Percentiles rank a stretch among this genome's conserved stretches.
Conservation (phyloP, 2,113 vertebrate genomes). For the Coreoperca whiteheadi region DNA sequence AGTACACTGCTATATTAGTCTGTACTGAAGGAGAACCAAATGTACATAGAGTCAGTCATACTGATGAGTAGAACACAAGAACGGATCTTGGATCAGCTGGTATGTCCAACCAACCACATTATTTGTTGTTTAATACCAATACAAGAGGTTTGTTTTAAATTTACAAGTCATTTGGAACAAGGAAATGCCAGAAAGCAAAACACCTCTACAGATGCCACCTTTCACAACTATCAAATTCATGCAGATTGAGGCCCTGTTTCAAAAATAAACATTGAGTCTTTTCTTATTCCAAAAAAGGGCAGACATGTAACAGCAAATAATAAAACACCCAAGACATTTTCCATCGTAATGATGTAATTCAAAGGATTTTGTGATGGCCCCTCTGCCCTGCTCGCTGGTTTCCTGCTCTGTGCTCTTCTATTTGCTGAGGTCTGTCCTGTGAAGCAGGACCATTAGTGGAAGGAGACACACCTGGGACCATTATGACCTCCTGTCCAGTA, state of each 20-base stretch:
- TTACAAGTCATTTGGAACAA: not conserved
- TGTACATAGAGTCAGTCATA: not conserved
- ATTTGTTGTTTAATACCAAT: not conserved
- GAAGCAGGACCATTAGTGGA: slow-evolving; percentile 41
- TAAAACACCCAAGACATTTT: slow-evolving; percentile 14
- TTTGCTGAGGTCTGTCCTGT: slow-evolving; percentile 22
- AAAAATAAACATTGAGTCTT: not conserved
- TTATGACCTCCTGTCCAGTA: slow-evolving; percentile 31
- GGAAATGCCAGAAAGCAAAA: not conserved
- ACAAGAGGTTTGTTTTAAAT: not conserved
- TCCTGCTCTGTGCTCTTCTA: slow-evolving; percentile 42
- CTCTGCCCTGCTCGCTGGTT: not conserved
- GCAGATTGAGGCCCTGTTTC: not conserved
- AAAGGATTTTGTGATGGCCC: slow-evolving; percentile 8
- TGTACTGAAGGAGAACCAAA: too few relatives aligned
- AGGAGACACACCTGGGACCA: slow-evolving; percentile 58
- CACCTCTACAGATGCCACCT: not conserved
- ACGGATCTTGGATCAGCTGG: not conserved
- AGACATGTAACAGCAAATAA: not conserved
- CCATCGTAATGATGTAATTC: slow-evolving; percentile 30
- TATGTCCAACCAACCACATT: not conserved
- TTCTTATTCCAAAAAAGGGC: slow-evolving; percentile 1
- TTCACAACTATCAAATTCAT: not conserved
- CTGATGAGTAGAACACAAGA: not conserved
- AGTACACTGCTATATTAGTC: not conserved